Evolutionary conservation across 2,797 vertebrate species (phyloP), one percentile per base, ranked within the genome.

Genomic region (Gadopsis bispinosus): DNA sequence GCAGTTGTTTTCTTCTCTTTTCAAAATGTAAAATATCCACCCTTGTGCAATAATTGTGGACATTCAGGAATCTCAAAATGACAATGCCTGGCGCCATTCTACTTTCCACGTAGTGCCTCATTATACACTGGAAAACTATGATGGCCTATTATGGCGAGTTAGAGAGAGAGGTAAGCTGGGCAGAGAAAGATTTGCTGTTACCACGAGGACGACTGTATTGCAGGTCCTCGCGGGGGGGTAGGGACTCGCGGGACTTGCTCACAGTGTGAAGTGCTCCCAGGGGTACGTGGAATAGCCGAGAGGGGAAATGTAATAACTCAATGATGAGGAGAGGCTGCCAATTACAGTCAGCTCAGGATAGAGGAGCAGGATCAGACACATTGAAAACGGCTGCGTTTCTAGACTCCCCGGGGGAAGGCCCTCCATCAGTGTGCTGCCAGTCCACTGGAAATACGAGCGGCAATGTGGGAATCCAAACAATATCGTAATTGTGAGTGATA

Each of bases 251-350:
- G 88, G 89, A 90, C 54, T 60, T 19, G 26, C 78, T 82, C 60
- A 35, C 80, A 72, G 81, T 86, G 72, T 84, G 85, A 91, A 93
- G 85, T 86, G 84, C 77, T 93, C 91, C 92, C 89, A 72, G 76
- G 85, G 89, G 88, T 81, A 45, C 41, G 19, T 50, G 67, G 76
- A 75, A 88, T 91, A 85, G 88, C 87, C 79, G 58, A 88, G 83
- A 91, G 88, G 89, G 83, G 88, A 84, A 89, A 89, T 76, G 81
- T 89, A 91, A 91, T 91, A 91, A 89, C 84, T 91, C 87, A 80
- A 82, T 82, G 85, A 93, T 26, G 80, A 79, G 79, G 77, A 85
- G 83, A 90, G 83, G 63, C 82, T 87, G 83, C 88, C 89, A 92
- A 91, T 93, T 92, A 90, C 87, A 87, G 87, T 88, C 84, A 74